A percentile compares a stretch with the other conserved stretches of the same genome.
These are phyloP conservation scores for Ceyx erithaca DNA, from an alignment of 2,797 vertebrate species.

Conservation along the genomic window DNA sequence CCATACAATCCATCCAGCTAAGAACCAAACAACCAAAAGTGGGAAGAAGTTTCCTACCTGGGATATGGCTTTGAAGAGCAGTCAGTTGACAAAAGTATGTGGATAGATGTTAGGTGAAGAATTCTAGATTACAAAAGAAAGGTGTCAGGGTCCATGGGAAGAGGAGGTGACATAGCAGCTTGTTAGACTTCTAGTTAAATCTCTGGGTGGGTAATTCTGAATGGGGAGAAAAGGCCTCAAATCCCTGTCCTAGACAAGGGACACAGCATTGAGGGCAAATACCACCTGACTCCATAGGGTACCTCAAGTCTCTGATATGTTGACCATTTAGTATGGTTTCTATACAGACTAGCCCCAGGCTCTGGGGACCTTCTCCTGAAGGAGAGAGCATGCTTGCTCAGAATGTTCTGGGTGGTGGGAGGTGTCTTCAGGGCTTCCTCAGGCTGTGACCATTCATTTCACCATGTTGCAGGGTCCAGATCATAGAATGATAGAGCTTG, in stretches of 20 bases:
- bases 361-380: background rate
- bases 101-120: background rate
- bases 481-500: too few relatives aligned
- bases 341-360: background rate
- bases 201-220: background rate
- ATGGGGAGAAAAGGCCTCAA: background rate
- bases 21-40: background rate
- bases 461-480: fast-evolving
- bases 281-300: background rate
- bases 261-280: background rate
- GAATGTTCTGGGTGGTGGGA: background rate
- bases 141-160: background rate
- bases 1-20: background rate
- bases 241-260: background rate
- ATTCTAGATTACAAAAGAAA: background rate
- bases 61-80: background rate
- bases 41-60: background rate
- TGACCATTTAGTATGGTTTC: background rate
- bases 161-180: background rate
- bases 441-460: background rate
- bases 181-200: background rate
- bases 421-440: background rate
- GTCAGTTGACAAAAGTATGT: background rate
- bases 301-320: background rate
- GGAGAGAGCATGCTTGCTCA: background rate